A percentile compares a stretch with the other conserved stretches of the same genome.
Evolutionary conservation across 2,113 vertebrate species (phyloP).

Genomic region (Nycticebus coucang): DNA sequence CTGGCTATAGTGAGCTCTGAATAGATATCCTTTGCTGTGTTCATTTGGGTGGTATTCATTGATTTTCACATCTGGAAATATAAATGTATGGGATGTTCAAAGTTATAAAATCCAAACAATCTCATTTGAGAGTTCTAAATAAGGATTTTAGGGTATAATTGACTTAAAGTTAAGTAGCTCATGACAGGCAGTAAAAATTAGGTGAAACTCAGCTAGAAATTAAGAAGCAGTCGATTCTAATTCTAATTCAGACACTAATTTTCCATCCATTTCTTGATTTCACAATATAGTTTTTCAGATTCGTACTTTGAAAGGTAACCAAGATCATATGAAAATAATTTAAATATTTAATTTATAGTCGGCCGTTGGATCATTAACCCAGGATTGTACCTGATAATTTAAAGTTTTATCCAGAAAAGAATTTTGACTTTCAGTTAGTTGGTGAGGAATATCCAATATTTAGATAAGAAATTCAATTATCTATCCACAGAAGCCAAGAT

Average conservation of each 20-base stretch:
- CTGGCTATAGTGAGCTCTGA: not conserved
- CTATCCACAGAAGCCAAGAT: slow-evolving; percentile 66
- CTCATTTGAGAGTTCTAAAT: slow-evolving; percentile 37
- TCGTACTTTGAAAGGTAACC: slow-evolving; percentile 37
- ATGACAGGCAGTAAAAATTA: not conserved
- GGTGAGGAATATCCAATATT: slow-evolving; percentile 56
- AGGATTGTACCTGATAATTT: slow-evolving; percentile 65
- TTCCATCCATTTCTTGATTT: slow-evolving; percentile 32
- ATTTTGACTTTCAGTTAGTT: slow-evolving; percentile 68
- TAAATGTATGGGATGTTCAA: not conserved
- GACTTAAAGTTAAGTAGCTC: slow-evolving; percentile 4
- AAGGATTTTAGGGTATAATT: slow-evolving; percentile 8
- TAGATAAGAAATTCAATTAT: slow-evolving; percentile 80
- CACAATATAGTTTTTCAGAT: slow-evolving; percentile 40
- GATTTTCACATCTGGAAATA: slow-evolving; percentile 14
- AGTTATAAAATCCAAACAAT: not conserved
- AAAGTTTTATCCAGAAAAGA: slow-evolving; percentile 62
- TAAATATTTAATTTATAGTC: slow-evolving; percentile 44
- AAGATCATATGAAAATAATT: slow-evolving; percentile 30
- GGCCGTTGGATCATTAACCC: slow-evolving; percentile 61
- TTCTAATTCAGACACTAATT: slow-evolving; percentile 50
- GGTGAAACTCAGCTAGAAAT: not conserved
- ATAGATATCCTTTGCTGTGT: not conserved
- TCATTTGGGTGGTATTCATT: not conserved
- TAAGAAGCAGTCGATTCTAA: slow-evolving; percentile 41